phyloP scores from a whole-genome alignment of 2,797 vertebrate species.

The Sebastolobus alascanus region DNA sequence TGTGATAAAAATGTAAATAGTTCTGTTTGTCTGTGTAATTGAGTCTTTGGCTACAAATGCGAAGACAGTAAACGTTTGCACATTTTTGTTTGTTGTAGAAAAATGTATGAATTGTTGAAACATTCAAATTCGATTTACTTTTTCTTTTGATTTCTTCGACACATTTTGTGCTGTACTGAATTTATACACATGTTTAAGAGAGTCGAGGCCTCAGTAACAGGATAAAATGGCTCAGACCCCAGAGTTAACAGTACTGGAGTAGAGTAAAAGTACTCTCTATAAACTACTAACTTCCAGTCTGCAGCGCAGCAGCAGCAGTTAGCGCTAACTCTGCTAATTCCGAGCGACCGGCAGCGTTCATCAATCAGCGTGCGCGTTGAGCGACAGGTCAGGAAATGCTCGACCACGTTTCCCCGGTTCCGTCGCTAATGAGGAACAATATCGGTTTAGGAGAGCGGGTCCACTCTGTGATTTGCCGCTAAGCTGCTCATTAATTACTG shows the following conservation, averaged over 20 bases:
- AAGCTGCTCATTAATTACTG: constrained; percentile 78
- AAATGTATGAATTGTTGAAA: too few relatives aligned
- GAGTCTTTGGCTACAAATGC: too few relatives aligned
- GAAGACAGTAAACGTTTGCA: too few relatives aligned
- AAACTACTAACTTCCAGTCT: background rate
- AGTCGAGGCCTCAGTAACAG: too few relatives aligned
- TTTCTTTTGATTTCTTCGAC: too few relatives aligned
- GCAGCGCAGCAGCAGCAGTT: background rate
- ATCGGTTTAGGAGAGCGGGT: constrained; percentile 53
- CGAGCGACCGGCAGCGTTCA: constrained; percentile 8
- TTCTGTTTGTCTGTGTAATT: too few relatives aligned
- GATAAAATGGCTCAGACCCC: too few relatives aligned
- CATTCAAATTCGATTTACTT: too few relatives aligned
- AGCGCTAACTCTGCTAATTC: constrained; percentile 22
- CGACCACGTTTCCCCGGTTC: constrained; percentile 34
- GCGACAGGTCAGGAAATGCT: constrained; percentile 62
- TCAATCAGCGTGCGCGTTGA: constrained; percentile 57
- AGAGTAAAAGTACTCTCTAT: background rate
- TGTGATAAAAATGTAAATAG: too few relatives aligned
- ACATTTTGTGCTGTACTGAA: too few relatives aligned
- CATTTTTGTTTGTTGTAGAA: too few relatives aligned
- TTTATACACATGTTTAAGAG: too few relatives aligned
- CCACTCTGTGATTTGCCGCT: constrained; percentile 61
- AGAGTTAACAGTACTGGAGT: background rate
- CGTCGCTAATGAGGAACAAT: constrained; percentile 65